Evolutionary conservation across 2,113 vertebrate genomes (phyloP).

Genomic region (Gymnobelideus leadbeateri): DNA sequence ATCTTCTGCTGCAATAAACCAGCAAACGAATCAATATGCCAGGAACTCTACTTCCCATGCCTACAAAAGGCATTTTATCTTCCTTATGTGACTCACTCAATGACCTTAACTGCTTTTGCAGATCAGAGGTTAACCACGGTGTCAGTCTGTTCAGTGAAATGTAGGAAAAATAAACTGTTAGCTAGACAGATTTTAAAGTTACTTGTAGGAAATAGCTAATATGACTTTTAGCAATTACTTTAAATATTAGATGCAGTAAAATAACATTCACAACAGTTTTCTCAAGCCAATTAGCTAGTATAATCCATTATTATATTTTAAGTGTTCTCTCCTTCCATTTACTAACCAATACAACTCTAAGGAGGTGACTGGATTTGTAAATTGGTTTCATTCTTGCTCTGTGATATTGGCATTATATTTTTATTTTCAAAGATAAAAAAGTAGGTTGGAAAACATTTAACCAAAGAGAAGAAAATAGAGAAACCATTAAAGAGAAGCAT

Average conservation of each 20-base stretch:
- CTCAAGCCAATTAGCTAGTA: not conserved
- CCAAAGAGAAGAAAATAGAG: not conserved
- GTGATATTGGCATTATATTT: conserved; percentile 3
- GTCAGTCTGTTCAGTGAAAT: conserved; percentile 84
- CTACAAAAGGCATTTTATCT: conserved; percentile 63
- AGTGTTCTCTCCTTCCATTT: conserved; percentile 45
- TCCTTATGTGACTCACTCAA: conserved; percentile 83
- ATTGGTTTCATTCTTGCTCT: not conserved
- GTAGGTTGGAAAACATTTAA: conserved; percentile 13
- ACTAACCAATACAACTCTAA: conserved; percentile 63
- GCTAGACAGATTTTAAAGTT: conserved; percentile 14
- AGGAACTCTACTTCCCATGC: conserved; percentile 47
- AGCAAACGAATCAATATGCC: conserved; percentile 52
- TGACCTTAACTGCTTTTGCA: conserved; percentile 86
- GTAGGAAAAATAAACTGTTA: conserved; percentile 73
- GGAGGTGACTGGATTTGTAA: conserved; percentile 59
- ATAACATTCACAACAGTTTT: not conserved
- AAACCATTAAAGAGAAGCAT: conserved; percentile 3
- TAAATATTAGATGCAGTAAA: conserved; percentile 17
- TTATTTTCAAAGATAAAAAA: conserved; percentile 37
- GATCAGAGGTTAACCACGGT: conserved; percentile 86
- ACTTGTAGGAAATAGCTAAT: not conserved
- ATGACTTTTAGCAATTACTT: not conserved
- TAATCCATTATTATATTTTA: conserved; percentile 39
- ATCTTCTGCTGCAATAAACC: conserved; percentile 47